phyloP scores from a whole-genome alignment of 2,888 invertebrate species.

The Drosophila kanekoi region DNA sequence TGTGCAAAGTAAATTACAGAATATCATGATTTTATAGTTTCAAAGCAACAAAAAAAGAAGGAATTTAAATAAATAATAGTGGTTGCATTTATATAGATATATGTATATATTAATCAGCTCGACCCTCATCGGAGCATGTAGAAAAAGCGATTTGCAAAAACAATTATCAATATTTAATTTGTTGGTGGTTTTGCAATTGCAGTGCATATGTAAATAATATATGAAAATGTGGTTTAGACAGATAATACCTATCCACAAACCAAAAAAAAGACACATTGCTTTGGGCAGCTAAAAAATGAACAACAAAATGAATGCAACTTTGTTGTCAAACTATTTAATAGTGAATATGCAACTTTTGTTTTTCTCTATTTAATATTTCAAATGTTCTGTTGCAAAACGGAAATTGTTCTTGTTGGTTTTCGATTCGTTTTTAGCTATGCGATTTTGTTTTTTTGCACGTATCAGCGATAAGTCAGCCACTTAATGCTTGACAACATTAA shows the following conservation, averaged over 20 bases:
- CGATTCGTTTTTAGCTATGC: neutral
- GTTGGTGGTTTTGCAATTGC: constrained; percentile 64
- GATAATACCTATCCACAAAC: constrained; percentile 28
- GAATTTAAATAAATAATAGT: constrained; percentile 16
- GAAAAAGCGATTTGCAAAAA: constrained; percentile 59
- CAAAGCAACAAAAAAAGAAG: constrained; percentile 10
- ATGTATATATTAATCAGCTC: constrained; percentile 31
- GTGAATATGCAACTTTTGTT: neutral
- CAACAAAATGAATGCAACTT: neutral
- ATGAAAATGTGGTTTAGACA: constrained; percentile 68
- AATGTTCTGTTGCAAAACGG: constrained; percentile 8
- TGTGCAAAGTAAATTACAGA: constrained; percentile 52
- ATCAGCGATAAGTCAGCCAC: constrained; percentile 45
- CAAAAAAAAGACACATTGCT: neutral
- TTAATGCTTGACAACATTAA: constrained; percentile 56
- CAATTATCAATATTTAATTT: constrained; percentile 79
- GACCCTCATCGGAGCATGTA: constrained; percentile 5
- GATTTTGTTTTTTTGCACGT: constrained; percentile 20
- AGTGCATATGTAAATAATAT: constrained; percentile 66
- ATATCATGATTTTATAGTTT: constrained; percentile 5
- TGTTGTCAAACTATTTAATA: constrained; percentile 14
- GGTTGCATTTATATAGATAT: constrained; percentile 14
- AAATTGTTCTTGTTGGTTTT: constrained; percentile 5
- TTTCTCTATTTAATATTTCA: constrained; percentile 12
- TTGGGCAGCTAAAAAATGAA: neutral